phyloP scores from a whole-genome alignment of 2,113 vertebrate species.

The Platycercus adscitus region DNA sequence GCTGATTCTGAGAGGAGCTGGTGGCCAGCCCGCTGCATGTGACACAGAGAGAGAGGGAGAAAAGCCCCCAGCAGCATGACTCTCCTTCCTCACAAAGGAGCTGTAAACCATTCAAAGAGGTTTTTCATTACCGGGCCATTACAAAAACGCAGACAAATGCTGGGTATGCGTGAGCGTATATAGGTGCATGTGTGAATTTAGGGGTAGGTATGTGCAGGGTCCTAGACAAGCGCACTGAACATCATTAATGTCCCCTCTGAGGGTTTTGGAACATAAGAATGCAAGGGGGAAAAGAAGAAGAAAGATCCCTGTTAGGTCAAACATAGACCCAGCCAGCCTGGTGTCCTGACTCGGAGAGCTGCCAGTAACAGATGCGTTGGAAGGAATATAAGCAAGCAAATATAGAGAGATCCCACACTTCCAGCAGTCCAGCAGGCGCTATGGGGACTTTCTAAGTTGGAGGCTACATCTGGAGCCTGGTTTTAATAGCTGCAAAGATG shows the following conservation, averaged over 20 bases:
- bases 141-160: neutral
- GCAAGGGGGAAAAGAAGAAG: neutral
- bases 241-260: neutral
- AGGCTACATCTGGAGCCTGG: conserved; percentile 12
- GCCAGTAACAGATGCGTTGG: neutral
- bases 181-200: neutral
- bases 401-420: neutral
- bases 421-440: neutral
- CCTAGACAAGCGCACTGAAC: neutral
- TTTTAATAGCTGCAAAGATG: neutral
- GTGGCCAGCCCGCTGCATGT: neutral
- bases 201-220: neutral
- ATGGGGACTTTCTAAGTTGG: neutral
- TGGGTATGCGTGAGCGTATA: neutral
- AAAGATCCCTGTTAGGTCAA: neutral
- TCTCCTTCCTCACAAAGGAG: neutral
- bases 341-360: neutral
- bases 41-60: neutral
- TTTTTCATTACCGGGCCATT: neutral
- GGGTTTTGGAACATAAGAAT: neutral
- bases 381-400: neutral
- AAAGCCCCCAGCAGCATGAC: neutral
- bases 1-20: neutral
- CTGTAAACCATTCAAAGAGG: neutral
- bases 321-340: neutral